A percentile compares a stretch with the other conserved stretches of the same genome.
Evolutionary conservation across 2,113 vertebrate genomes (phyloP).

Genomic region (Bubo bubo): DNA sequence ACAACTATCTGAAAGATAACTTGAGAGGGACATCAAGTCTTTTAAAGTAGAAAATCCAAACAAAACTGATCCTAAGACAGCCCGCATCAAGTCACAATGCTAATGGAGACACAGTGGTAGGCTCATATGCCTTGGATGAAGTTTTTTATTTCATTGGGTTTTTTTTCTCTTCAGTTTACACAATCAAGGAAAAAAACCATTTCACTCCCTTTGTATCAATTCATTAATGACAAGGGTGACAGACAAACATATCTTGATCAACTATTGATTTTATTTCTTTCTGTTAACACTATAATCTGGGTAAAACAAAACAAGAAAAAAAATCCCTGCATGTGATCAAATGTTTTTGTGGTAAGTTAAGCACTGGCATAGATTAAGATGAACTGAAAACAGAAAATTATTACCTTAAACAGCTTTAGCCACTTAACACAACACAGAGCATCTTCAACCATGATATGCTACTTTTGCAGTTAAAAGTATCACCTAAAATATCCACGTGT

Average conservation of each 20-base stretch:
- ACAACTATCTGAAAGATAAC: background rate
- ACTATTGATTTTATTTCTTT: conserved; percentile 66
- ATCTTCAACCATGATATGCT: background rate
- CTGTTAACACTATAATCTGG: conserved; percentile 17
- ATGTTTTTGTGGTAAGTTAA: conserved; percentile 40
- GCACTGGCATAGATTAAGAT: conserved; percentile 53
- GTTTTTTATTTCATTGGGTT: conserved; percentile 46
- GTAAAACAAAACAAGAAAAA: conserved; percentile 55
- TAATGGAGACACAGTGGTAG: conserved; percentile 12
- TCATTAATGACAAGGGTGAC: conserved; percentile 57
- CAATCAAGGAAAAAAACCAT: conserved; percentile 31
- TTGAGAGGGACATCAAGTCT: background rate
- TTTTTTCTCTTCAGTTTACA: conserved; percentile 56
- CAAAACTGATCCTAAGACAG: background rate
- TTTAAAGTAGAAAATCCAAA: conserved; percentile 43
- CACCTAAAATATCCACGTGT: background rate
- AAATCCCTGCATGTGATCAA: conserved; percentile 29
- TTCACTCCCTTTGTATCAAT: conserved; percentile 47
- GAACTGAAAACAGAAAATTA: conserved; percentile 55
- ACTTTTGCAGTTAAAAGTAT: background rate
- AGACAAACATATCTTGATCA: conserved; percentile 58
- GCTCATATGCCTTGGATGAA: background rate
- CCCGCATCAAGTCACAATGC: conserved; percentile 38
- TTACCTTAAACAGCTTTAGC: conserved; percentile 52
- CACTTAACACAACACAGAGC: conserved; percentile 28